These are phyloP conservation scores for Thunnus thynnus DNA, from an alignment of 2,113 vertebrate genomes.

Conservation along the genomic window DNA sequence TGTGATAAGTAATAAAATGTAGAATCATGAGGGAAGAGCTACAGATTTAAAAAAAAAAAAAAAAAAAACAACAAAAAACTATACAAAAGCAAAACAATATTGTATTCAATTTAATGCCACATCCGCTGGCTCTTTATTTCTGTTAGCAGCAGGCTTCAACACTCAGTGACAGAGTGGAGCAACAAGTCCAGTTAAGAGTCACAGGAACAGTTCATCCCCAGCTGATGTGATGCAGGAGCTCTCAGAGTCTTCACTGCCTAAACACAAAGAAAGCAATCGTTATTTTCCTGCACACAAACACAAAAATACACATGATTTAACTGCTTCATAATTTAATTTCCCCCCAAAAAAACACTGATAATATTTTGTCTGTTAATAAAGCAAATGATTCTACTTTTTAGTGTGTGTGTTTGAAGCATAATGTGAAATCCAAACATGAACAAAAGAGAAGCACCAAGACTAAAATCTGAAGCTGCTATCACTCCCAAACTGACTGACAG, in stretches of 20 bases:
- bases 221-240: conserved; percentile 2
- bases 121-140: not conserved
- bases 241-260: conserved; percentile 12
- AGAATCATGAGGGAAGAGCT: not conserved
- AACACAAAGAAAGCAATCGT: conserved; percentile 55
- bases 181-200: conserved; percentile 32
- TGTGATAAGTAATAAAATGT: not conserved
- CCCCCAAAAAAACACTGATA: not conserved
- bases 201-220: not conserved
- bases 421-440: not conserved
- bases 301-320: not conserved
- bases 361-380: not conserved
- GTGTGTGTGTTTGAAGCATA: not conserved
- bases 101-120: not conserved
- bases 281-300: not conserved
- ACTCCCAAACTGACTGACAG: not conserved
- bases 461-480: not conserved
- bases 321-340: not conserved
- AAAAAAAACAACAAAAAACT: not conserved
- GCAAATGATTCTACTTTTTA: not conserved
- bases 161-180: not conserved
- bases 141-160: not conserved
- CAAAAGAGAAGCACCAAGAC: not conserved
- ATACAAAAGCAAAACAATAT: not conserved
- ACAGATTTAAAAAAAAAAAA: not conserved